Evolutionary conservation across 2,888 invertebrate genomes (phyloP).

Genomic region (Epinotia bilunana): DNA sequence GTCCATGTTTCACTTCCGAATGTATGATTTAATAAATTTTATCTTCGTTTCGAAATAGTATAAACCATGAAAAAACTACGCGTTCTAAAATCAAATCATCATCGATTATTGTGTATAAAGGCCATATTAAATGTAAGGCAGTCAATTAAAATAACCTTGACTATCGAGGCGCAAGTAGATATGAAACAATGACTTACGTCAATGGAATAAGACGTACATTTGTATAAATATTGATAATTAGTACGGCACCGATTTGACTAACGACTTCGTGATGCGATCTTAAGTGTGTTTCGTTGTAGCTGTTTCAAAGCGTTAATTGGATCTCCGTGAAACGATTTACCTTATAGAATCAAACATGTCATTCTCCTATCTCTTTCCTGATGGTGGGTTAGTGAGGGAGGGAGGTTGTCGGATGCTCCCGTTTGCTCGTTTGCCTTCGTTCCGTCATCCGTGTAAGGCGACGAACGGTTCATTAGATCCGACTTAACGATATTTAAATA

Average conservation of each 20-base stretch:
- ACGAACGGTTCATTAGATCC: constrained; percentile 74
- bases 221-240: constrained; percentile 15
- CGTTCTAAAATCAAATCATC: too few relatives aligned
- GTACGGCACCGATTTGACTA: constrained; percentile 53
- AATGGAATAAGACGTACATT: not conserved
- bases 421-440: constrained; percentile 53
- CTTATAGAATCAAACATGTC: constrained; percentile 12
- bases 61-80: too few relatives aligned
- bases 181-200: not conserved
- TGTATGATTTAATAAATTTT: too few relatives aligned
- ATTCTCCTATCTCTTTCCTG: constrained; percentile 14
- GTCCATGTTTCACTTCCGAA: too few relatives aligned
- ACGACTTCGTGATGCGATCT: constrained; percentile 68
- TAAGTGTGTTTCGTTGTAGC: constrained; percentile 78
- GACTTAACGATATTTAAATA: constrained; percentile 74
- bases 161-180: too few relatives aligned
- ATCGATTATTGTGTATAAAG: too few relatives aligned
- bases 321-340: constrained; percentile 53
- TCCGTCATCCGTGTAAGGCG: constrained; percentile 76
- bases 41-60: too few relatives aligned
- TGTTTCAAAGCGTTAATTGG: constrained; percentile 76
- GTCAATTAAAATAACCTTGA: too few relatives aligned
- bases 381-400: constrained; percentile 26
- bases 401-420: constrained; percentile 10
- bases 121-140: too few relatives aligned